These are phyloP conservation scores for Agrochola circellaris DNA, from an alignment of 2,888 invertebrate genomes.

Conservation along the genomic window DNA sequence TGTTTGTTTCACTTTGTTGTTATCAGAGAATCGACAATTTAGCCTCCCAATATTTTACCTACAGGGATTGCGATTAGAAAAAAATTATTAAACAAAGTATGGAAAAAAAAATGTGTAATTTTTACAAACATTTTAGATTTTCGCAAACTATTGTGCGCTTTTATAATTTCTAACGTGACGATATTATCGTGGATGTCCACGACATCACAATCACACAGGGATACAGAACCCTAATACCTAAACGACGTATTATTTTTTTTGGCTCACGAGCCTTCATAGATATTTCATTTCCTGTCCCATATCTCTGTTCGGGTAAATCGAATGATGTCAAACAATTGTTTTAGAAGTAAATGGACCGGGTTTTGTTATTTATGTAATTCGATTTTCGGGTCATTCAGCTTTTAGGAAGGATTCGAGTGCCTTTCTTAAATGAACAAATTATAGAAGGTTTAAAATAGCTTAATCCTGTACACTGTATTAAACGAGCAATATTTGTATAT, in stretches of 20 bases:
- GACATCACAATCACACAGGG: too few species aligned
- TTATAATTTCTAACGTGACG: too few species aligned
- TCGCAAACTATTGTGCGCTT: neutral
- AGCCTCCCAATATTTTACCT: neutral
- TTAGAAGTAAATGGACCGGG: slow-evolving; percentile 40
- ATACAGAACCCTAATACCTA: slow-evolving; percentile 28
- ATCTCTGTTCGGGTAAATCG: slow-evolving; percentile 46
- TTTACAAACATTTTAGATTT: neutral
- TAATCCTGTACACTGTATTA: too few species aligned
- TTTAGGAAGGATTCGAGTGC: neutral
- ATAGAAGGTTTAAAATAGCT: too few species aligned
- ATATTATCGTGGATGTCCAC: too few species aligned
- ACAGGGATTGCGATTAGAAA: neutral
- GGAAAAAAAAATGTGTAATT: neutral
- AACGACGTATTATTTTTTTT: slow-evolving; percentile 35
- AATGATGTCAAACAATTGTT: slow-evolving; percentile 49
- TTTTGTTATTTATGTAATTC: slow-evolving; percentile 34
- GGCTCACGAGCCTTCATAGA: slow-evolving; percentile 19
- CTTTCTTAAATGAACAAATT: neutral
- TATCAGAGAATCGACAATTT: neutral
- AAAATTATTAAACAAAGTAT: neutral
- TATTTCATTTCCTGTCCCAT: slow-evolving; percentile 59
- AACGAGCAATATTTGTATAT: too few species aligned
- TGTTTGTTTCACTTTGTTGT: neutral
- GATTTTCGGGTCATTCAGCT: slow-evolving; percentile 29